Evolutionary conservation across 2,113 vertebrate species (phyloP), one percentile per base, ranked within the genome.

Genomic region (Bagarius yarrelli): DNA sequence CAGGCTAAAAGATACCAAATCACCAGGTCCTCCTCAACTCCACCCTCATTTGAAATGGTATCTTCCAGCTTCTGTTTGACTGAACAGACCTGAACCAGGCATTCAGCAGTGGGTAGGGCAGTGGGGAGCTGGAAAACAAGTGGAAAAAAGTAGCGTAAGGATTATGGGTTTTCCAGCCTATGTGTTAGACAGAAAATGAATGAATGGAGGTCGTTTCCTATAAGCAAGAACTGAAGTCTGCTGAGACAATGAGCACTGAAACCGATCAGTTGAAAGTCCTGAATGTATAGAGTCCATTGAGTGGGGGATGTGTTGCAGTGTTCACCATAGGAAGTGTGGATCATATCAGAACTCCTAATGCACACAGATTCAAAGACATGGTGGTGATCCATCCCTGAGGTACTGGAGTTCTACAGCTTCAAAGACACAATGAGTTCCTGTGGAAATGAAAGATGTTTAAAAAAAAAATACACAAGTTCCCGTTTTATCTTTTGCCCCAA

Each of bases 361-460:
- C 56, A 47, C 30, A 56, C 27, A 36, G 21, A n/a, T n/a, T n/a
- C n/a, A n/a, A n/a, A 4, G 80, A 27, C 12, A 23, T 50, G 21
- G 13, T 4, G 47, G 25, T 27, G 55, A n/a, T 60, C 32, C 63
- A 40, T n/a, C 23, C 40, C 19, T 25, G 30, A n/a, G 19, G 25
- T 19, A n/a, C 27, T 32, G 74, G 52, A 4, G 25, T 5, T 67
- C 19, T 40, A 56, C 5, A 67, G 71, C 60, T 27, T 56, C 23
- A 30, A 3, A 40, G 59, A 30, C 57, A 64, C 32, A n/a, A 4
- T 16, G 34, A 30, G 71, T 57, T 76, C 40, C 81, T 82, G 44
- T 70, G 25, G 27, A 77, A 59, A 53, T 55, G 8, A 75, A 69
- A 76, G n/a, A 76, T 34, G 19, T 8, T 19, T 16, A 14, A 14